Evolutionary conservation across 2,888 invertebrate genomes (phyloP).

Genomic region (Hypercompe scribonia): DNA sequence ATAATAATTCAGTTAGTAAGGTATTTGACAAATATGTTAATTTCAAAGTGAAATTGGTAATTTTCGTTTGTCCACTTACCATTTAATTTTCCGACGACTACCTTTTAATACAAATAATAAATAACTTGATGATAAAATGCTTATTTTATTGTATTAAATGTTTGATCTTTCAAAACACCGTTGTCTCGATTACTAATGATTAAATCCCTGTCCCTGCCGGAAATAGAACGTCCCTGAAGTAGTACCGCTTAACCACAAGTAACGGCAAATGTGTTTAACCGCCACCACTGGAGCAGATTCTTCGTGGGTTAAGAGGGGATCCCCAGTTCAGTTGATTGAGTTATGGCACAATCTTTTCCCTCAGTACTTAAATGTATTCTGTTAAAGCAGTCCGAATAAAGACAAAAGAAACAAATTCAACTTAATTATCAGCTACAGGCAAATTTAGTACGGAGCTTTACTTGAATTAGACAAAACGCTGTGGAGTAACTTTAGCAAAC

Average conservation of each 20-base stretch:
- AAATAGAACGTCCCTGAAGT: neutral
- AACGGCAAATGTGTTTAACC: neutral
- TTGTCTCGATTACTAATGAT: neutral
- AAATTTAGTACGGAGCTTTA: conserved; percentile 28
- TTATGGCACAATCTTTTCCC: neutral
- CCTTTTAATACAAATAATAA: neutral
- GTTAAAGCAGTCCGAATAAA: neutral
- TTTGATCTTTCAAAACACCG: neutral
- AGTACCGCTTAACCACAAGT: neutral
- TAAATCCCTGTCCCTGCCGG: neutral
- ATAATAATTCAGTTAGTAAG: neutral
- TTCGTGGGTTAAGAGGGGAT: neutral
- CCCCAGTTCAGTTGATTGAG: neutral
- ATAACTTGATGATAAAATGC: no score
- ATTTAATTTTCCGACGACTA: neutral
- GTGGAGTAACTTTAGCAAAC: conserved; percentile 39
- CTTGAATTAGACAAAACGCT: conserved; percentile 32
- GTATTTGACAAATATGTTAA: neutral
- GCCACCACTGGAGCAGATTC: neutral
- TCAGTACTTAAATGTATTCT: neutral
- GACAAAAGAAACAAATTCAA: conserved; percentile 14
- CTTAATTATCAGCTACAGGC: conserved; percentile 33
- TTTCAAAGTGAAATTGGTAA: neutral
- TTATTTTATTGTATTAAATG: no score
- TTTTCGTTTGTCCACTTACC: neutral